These are phyloP conservation scores for Potamarius usumacintae DNA, from an alignment of 2,113 vertebrate genomes.

Conservation along the genomic window DNA sequence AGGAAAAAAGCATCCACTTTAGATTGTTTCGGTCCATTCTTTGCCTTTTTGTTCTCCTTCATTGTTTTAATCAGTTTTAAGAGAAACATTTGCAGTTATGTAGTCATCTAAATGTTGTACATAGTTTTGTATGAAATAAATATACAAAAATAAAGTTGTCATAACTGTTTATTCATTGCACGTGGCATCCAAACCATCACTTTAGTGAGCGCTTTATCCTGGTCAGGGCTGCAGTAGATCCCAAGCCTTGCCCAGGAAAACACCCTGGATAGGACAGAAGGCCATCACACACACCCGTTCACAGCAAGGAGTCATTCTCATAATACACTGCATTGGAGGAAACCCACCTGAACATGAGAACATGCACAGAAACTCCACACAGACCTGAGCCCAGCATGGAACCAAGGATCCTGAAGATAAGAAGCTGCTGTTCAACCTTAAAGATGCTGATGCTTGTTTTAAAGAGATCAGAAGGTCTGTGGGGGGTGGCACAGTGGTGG, in stretches of 20 bases:
- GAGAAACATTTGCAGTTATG: background rate
- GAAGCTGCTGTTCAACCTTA: background rate
- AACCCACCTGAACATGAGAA: background rate
- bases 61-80: background rate
- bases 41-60: background rate
- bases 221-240: background rate
- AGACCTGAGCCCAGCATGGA: background rate
- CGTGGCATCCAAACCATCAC: background rate
- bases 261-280: background rate
- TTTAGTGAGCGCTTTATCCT: background rate
- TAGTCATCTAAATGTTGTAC: background rate
- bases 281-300: background rate
- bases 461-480: background rate
- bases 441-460: background rate
- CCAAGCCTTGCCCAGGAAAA: background rate
- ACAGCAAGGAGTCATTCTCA: too few species aligned
- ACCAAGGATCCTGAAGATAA: background rate
- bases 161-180: background rate
- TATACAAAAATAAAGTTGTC: background rate
- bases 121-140: conserved; percentile 42
- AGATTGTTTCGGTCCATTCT: background rate
- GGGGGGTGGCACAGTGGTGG: too few species aligned
- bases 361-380: background rate
- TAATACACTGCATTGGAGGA: background rate
- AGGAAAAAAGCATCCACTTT: background rate